phyloP scores from a whole-genome alignment of 2,113 vertebrate genomes.

The Myrmecobius fasciatus region DNA sequence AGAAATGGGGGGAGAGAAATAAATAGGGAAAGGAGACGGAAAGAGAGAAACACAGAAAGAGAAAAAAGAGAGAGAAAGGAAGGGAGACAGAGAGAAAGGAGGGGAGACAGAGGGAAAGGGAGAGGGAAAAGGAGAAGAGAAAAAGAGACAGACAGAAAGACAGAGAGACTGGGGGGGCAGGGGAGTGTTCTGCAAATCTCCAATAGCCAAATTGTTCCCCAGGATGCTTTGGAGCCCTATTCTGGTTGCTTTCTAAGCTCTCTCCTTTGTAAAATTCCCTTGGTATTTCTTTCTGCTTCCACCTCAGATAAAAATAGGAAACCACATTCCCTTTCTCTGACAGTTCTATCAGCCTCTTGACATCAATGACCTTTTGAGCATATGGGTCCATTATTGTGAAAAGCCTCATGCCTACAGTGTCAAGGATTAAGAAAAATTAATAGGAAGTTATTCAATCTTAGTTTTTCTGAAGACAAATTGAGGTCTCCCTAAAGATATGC shows the following conservation, averaged over 20 bases:
- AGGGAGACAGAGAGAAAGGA: not conserved
- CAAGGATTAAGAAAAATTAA: constrained; percentile 62
- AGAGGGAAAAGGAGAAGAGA: constrained; percentile 46
- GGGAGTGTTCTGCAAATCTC: constrained; percentile 72
- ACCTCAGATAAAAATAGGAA: constrained; percentile 51
- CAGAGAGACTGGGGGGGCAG: constrained; percentile 10
- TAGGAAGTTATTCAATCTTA: constrained; percentile 35
- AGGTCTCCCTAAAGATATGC: constrained; percentile 7
- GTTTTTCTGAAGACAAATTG: not conserved
- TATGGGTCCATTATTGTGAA: constrained; percentile 53
- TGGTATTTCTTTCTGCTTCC: constrained; percentile 53
- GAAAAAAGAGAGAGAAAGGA: constrained; percentile 12
- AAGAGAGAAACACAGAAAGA: constrained; percentile 22
- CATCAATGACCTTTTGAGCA: constrained; percentile 51
- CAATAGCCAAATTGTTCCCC: constrained; percentile 61
- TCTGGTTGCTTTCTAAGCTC: constrained; percentile 69
- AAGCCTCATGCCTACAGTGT: constrained; percentile 56
- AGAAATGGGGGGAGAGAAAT: not conserved
- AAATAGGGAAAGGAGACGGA: not conserved
- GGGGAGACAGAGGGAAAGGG: not conserved
- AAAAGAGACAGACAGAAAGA: too few relatives aligned
- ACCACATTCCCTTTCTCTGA: constrained; percentile 44
- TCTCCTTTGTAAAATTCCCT: constrained; percentile 67
- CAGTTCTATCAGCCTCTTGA: constrained; percentile 33
- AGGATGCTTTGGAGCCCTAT: constrained; percentile 49